A percentile compares a stretch with the other conserved stretches of the same genome.
Evolutionary conservation across 2,113 vertebrate genomes (phyloP).

Genomic region (Chrysochloris asiatica): DNA sequence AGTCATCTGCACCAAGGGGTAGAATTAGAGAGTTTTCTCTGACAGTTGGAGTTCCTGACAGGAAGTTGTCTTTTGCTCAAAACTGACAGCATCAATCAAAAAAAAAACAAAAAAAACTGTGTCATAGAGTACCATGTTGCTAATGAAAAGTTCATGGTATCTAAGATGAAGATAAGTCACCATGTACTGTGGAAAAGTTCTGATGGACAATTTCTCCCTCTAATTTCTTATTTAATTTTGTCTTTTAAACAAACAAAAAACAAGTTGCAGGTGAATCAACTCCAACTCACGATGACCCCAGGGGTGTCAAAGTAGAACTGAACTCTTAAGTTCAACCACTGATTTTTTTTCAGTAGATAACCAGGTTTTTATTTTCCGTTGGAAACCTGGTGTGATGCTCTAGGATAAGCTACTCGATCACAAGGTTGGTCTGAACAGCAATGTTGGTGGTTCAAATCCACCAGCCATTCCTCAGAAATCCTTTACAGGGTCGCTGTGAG

Average conservation of each 20-base stretch:
- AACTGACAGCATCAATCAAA: neutral
- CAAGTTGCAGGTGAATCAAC: neutral
- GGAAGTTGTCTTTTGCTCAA: neutral
- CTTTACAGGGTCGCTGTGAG: too few relatives aligned
- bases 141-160: constrained; percentile 22
- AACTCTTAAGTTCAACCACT: neutral
- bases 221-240: constrained; percentile 49
- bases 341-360: neutral
- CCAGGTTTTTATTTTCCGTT: too few relatives aligned
- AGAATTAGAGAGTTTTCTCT: neutral
- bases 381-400: too few relatives aligned
- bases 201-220: constrained; percentile 17
- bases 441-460: too few relatives aligned
- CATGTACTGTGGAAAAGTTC: neutral
- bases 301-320: neutral
- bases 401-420: too few relatives aligned
- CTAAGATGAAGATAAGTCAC: neutral
- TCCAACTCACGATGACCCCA: neutral
- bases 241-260: neutral
- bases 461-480: too few relatives aligned
- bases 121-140: neutral
- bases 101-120: constrained; percentile 11
- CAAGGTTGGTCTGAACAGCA: too few relatives aligned
- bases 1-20: neutral
- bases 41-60: neutral